Base-by-base conservation (phyloP, 1,140 invertebrate genomes). In the Gonioctena quinquepunctata region DNA sequence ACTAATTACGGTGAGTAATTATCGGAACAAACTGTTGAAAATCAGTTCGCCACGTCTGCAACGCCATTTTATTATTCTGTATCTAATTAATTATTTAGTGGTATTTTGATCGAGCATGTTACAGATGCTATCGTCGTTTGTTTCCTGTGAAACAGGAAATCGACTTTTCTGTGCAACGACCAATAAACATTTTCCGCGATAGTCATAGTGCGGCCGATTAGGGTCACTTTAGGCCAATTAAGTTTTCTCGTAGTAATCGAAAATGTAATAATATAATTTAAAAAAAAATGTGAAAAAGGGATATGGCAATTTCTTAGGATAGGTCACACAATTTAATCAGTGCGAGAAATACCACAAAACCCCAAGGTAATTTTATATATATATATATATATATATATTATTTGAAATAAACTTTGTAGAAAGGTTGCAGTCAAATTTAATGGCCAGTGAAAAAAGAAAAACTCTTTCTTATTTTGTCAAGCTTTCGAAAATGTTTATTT, bases 31-130 rank as follows among this genome's bases (percentile, higher is more conserved):
- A 42, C 11, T 42, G 33, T 13, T 42, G 33, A n/a, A 42, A 42
- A 42, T 42, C 33, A 42, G 3, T 42, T 1, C 13, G 3, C 11
- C 11, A 42, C 33, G 33, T n/a, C 33, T 3, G 33, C 3, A n/a
- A 11, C 11, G 16, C 11, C 33, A 42, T 18, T 18, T 11, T 54
- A 18, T 54, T 6, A 54, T 54, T 54, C 52, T 54, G 19, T 23
- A 54, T 54, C 48, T 19, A 67, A 52, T 66, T 66, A 54, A 66
- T 27, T 67, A 67, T 67, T 67, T 67, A 67, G 65, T 67, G 65
- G 49, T 67, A 66, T 67, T 67, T 67, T 67, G 65, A 67, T 67
- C 65, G 23, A 57, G 65, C 54, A 18, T 52, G 65, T 59, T 59
- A 52, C 19, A 57, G 65, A 67, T 67, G 23, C 21, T 67, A 67